These are phyloP conservation scores for Apteryx mantelli DNA, from an alignment of 2,113 vertebrate species.

Conservation along the genomic window DNA sequence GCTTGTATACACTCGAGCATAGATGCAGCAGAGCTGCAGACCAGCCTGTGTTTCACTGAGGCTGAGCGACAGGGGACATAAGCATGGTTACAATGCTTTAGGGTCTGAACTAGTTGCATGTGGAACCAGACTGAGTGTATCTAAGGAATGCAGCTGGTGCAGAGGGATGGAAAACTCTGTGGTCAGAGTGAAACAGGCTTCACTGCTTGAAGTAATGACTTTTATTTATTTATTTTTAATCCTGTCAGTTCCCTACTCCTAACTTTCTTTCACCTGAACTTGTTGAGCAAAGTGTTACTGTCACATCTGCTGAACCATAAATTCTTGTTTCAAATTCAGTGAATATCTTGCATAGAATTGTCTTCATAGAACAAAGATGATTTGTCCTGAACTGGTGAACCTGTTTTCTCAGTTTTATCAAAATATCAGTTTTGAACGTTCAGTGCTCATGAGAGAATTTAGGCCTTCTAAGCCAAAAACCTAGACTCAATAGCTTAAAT, in stretches of 20 bases:
- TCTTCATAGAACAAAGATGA: neutral
- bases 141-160: accelerated
- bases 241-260: neutral
- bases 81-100: neutral
- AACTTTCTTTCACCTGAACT: neutral
- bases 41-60: neutral
- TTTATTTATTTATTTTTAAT: neutral
- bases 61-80: neutral
- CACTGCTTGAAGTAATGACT: neutral
- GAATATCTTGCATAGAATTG: neutral
- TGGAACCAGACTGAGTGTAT: neutral
- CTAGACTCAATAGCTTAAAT: neutral
- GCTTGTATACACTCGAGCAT: neutral
- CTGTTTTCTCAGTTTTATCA: neutral
- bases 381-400: neutral
- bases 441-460: neutral
- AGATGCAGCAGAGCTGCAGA: neutral
- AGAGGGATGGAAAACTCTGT: neutral
- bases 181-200: neutral
- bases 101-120: neutral
- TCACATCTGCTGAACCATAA: neutral
- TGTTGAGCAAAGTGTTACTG: neutral
- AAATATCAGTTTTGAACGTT: neutral
- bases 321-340: neutral
- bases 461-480: neutral